Evolutionary conservation across 1,140 invertebrate species (phyloP).

Genomic region (Elymnias hypermnestra): DNA sequence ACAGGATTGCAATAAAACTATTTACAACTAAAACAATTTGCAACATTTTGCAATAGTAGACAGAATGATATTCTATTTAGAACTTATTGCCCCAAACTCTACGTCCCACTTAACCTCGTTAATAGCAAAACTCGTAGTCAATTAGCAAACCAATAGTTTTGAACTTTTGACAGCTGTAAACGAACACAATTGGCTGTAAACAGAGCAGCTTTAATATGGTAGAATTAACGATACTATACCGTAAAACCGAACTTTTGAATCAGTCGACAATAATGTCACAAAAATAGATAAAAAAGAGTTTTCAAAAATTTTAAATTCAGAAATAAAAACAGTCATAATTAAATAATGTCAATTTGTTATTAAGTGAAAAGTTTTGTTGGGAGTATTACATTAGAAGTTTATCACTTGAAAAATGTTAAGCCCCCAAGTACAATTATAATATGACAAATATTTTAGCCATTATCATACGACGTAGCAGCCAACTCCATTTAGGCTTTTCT

Average conservation of each 20-base stretch:
- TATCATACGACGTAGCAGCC: too few species aligned
- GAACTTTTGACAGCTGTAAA: slow-evolving; percentile 55
- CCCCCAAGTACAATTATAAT: too few species aligned
- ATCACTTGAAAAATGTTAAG: too few species aligned
- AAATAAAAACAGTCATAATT: too few species aligned
- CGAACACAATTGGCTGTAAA: slow-evolving; percentile 47
- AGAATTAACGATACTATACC: slow-evolving; percentile 7
- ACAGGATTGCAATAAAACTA: not conserved
- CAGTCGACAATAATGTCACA: not conserved
- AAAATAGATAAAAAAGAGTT: too few species aligned
- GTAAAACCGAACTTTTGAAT: not conserved
- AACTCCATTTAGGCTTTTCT: too few species aligned
- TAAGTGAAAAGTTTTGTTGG: too few species aligned
- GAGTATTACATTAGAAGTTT: too few species aligned
- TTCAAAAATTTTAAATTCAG: too few species aligned
- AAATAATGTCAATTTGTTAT: too few species aligned
- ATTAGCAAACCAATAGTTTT: slow-evolving; percentile 59
- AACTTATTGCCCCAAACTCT: slow-evolving; percentile 22
- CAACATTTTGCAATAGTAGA: not conserved
- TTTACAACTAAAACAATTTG: not conserved
- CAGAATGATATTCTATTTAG: slow-evolving; percentile 1
- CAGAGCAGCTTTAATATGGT: slow-evolving; percentile 7
- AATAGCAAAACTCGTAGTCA: slow-evolving; percentile 57
- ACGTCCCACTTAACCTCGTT: slow-evolving; percentile 59
- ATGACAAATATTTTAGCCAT: too few species aligned